Conservation (phyloP, 2,113 vertebrate genomes). For the Ctenomys sociabilis region DNA sequence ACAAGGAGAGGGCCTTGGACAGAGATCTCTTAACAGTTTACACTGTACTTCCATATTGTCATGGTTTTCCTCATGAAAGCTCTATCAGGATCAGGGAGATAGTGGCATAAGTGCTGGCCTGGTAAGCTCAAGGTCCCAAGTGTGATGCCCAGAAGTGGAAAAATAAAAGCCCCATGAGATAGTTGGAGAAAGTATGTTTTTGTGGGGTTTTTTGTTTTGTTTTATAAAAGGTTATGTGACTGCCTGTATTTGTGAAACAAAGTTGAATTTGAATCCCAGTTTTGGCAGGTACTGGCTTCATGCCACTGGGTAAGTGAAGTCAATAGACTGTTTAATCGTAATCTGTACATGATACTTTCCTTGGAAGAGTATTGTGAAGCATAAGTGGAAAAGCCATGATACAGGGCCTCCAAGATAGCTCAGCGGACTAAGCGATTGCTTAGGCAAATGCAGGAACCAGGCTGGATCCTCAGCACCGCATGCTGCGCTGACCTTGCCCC, state of each 20-base stretch:
- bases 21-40: neutral
- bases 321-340: neutral
- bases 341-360: neutral
- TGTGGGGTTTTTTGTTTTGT: neutral
- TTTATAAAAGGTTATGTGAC: neutral
- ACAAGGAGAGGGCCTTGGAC: neutral
- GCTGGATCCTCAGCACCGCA: no score
- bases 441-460: no score
- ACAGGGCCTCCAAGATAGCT: no score
- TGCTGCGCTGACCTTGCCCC: no score
- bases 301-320: neutral
- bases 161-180: neutral
- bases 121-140: no score
- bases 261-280: neutral
- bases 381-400: neutral
- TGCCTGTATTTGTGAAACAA: neutral
- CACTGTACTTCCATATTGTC: accelerated
- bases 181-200: neutral
- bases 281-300: neutral
- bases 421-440: no score
- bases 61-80: neutral
- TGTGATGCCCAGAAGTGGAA: no score
- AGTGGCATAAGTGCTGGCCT: no score
- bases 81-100: no score
- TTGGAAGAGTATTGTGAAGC: neutral